Base-by-base conservation (phyloP, 2,888 invertebrate genomes). In the Archips xylosteana region DNA sequence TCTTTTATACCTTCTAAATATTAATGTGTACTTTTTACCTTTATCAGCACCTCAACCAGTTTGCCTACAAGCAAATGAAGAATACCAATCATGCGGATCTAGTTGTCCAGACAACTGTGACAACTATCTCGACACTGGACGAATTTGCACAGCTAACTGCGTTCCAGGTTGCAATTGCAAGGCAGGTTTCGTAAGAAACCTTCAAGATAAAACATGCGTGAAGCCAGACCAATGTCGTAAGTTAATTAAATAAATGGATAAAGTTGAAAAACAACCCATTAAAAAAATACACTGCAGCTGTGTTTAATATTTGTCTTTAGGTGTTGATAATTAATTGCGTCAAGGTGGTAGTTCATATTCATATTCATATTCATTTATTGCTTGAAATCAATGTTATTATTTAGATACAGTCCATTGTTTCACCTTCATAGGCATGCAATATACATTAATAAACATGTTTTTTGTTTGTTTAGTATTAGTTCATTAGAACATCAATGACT, bases 201-300 rank as follows among this genome's bases (percentile, higher is more conserved):
- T 69, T 39, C 10, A 63, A 10, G 64, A 73, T 15, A 64, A 64
- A 47, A 63, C 68, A 10, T 73, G 73, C 13, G 47, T 73, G 23
- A 63, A 59, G 45, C 73, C 73, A 9, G 68, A 73, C 15, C 63
- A 73, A 57, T 73, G 73, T 64, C 73, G 73, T 73, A 64, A 73
- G 73, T 73, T 51, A 15, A 62, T 62, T 62, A 39, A 45, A 45
- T 39, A 32, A 47, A 54, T 54, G n/a, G 51, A 51, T 32, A 13
- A 42, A 63, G 3, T 45, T 10, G 45, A 54, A 54, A 34, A 60
- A 60, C 39, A 39, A 36, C 39, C 32, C 10, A 1, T 10, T 4
- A 59, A 23, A 32, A 15, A 15, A 15, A 42, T 10, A 36, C 60
- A 15, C n/a, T 8, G 15, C 62, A 23, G 62, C 62, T 13, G 45